Evolutionary conservation across 2,797 vertebrate genomes (phyloP).

Genomic region (Spinus pinus): DNA sequence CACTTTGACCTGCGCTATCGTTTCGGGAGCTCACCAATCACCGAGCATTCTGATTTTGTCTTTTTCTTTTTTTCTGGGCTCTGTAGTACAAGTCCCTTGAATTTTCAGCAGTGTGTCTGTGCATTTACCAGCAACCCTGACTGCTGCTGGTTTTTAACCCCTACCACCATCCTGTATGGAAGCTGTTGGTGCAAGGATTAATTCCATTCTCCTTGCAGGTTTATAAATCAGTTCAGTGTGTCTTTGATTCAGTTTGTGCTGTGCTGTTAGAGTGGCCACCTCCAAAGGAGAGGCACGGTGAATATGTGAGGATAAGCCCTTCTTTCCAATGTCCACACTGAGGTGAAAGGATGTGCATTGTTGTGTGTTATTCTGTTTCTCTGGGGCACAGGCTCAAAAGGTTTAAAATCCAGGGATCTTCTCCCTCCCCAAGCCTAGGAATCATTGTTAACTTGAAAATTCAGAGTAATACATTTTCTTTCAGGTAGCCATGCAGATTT

Average conservation of each 20-base stretch:
- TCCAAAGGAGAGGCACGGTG: background rate
- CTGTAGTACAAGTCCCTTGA: background rate
- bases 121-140: background rate
- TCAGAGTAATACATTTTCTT: background rate
- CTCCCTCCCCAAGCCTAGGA: background rate
- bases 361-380: background rate
- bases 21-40: conserved; percentile 38
- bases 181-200: background rate
- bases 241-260: background rate
- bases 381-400: background rate
- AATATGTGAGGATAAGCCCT: background rate
- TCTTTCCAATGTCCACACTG: background rate
- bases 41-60: background rate
- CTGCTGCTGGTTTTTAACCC: background rate
- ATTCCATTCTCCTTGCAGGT: background rate
- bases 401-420: background rate
- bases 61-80: background rate
- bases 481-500: background rate
- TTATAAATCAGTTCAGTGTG: background rate
- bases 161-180: background rate
- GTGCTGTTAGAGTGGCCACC: background rate
- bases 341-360: background rate
- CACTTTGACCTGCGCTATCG: conserved; percentile 1
- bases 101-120: background rate
- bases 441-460: background rate